These are phyloP conservation scores for Rhagoletis pomonella DNA, from an alignment of 1,140 invertebrate genomes.

Conservation along the genomic window DNA sequence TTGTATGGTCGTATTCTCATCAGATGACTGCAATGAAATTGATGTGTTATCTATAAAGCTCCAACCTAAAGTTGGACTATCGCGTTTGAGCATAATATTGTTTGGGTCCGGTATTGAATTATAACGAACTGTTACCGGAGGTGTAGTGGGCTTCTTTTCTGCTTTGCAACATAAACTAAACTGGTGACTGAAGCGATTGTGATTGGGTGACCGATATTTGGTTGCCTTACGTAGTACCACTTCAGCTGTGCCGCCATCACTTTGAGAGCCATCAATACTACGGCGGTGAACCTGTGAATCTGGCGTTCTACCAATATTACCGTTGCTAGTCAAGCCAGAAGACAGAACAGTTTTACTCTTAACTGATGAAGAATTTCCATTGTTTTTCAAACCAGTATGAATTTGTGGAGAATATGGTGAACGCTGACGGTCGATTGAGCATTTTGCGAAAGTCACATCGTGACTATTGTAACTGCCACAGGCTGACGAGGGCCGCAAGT, in stretches of 20 bases:
- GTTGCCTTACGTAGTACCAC: conserved; percentile 63
- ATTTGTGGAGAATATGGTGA: conserved; percentile 23
- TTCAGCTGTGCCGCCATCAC: conserved; percentile 60
- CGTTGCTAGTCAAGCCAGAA: background rate
- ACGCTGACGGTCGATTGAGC: conserved; percentile 64
- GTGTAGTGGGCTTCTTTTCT: conserved; percentile 69
- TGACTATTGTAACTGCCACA: conserved; percentile 16
- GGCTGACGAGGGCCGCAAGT: conserved; percentile 24
- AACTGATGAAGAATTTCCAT: background rate
- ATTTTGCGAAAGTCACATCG: conserved; percentile 59
- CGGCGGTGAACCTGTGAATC: conserved; percentile 63
- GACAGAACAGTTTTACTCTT: conserved; percentile 24
- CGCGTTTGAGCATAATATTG: conserved; percentile 59
- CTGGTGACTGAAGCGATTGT: conserved; percentile 72
- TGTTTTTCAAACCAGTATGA: conserved; percentile 2
- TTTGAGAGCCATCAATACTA: conserved; percentile 60
- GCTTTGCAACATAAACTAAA: conserved; percentile 72
- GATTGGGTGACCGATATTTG: conserved; percentile 69
- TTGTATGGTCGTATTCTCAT: conserved; percentile 57
- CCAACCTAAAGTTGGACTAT: conserved; percentile 69
- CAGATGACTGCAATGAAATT: conserved; percentile 63
- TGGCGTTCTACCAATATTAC: background rate
- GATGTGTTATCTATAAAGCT: conserved; percentile 69
- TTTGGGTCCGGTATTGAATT: conserved; percentile 70
- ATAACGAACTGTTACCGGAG: conserved; percentile 71